Percentiles rank a stretch among this genome's conserved stretches.
Conservation (phyloP, 2,797 vertebrate genomes). For the Sebastes oblongus region DNA sequence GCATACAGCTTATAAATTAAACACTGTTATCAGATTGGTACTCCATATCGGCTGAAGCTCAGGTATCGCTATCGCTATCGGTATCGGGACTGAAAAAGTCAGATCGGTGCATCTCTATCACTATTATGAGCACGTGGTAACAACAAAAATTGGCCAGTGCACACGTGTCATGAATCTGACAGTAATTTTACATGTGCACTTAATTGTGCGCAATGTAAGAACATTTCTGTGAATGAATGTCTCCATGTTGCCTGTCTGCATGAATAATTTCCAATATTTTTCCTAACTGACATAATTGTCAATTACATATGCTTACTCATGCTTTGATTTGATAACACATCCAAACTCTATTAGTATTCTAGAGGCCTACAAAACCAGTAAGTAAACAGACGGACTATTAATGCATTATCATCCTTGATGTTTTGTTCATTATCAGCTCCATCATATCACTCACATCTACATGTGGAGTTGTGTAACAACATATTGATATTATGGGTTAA, state of each 20-base stretch:
- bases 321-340: background rate
- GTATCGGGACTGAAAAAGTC: too few species aligned
- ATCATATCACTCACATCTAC: background rate
- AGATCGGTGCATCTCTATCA: too few species aligned
- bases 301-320: background rate
- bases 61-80: too few species aligned
- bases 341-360: background rate
- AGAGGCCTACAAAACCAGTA: background rate
- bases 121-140: background rate
- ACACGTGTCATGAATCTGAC: too few species aligned
- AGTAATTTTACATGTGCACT: too few species aligned
- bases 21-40: too few species aligned
- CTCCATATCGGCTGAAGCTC: too few species aligned
- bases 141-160: too few species aligned
- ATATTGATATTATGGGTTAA: background rate
- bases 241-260: background rate
- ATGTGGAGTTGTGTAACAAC: background rate
- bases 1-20: too few species aligned
- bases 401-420: too few species aligned
- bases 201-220: background rate
- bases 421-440: background rate
- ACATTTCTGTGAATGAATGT: background rate
- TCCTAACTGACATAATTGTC: background rate
- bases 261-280: background rate
- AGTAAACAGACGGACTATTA: background rate